These are phyloP conservation scores for Apamea crenata DNA, from an alignment of 2,888 invertebrate genomes.

Conservation along the genomic window DNA sequence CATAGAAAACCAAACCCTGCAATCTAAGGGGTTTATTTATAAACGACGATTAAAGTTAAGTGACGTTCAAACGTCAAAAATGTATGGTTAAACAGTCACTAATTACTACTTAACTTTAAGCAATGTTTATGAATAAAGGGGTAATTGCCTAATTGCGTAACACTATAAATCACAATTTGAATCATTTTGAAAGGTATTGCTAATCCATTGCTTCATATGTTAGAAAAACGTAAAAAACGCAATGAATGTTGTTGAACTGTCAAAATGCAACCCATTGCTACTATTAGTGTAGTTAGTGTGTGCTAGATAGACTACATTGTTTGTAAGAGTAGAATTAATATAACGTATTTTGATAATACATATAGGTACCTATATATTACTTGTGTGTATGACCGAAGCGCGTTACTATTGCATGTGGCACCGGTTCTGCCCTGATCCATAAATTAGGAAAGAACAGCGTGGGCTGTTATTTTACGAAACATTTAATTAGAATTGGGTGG, in stretches of 20 bases:
- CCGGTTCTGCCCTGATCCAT: constrained; percentile 7
- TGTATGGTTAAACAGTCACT: too few relatives aligned
- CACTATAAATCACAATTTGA: not conserved
- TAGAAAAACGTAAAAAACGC: not conserved
- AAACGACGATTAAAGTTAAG: too few relatives aligned
- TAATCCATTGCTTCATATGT: not conserved
- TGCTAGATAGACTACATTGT: not conserved
- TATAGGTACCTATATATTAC: not conserved
- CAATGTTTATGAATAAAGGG: too few relatives aligned
- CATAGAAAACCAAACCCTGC: not conserved
- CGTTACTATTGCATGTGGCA: not conserved
- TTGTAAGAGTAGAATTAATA: not conserved
- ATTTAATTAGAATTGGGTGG: constrained; percentile 23
- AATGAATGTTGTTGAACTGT: not conserved
- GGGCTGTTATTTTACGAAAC: constrained; percentile 30
- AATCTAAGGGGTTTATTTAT: not conserved
- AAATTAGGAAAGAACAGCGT: constrained; percentile 14
- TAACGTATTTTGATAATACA: not conserved
- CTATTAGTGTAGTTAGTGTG: not conserved
- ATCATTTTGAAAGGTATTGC: not conserved
- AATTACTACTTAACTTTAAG: too few relatives aligned
- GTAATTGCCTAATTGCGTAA: not conserved
- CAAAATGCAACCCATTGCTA: not conserved
- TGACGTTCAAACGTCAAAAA: too few relatives aligned
- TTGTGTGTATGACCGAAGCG: not conserved